Evolutionary conservation across 2,797 vertebrate genomes (phyloP).

Genomic region (Dipus sagitta): DNA sequence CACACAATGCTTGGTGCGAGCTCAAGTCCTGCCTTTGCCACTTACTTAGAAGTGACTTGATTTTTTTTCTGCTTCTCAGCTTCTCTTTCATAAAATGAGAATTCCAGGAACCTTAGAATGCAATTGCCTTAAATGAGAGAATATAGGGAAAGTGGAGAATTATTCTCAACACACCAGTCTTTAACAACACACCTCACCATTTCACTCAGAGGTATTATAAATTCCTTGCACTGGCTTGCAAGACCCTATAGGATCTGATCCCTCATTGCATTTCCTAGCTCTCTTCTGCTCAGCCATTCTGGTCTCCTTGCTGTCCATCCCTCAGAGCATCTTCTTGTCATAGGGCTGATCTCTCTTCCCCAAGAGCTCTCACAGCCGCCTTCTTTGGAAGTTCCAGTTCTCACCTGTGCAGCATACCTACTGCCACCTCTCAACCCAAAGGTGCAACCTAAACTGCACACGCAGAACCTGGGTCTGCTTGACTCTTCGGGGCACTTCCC

Average conservation of each 20-base stretch:
- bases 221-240: not conserved
- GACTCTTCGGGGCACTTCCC: not conserved
- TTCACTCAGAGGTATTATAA: not conserved
- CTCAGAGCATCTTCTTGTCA: not conserved
- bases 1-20: not conserved
- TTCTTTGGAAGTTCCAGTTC: not conserved
- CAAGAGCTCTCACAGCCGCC: not conserved
- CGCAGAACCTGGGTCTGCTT: too few species aligned
- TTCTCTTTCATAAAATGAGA: not conserved
- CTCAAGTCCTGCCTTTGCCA: not conserved
- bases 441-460: not conserved
- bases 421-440: not conserved
- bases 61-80: not conserved
- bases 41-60: not conserved
- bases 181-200: not conserved
- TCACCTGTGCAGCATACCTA: not conserved
- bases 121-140: not conserved
- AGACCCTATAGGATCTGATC: fast-evolving
- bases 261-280: not conserved
- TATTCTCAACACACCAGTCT: not conserved
- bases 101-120: not conserved
- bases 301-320: not conserved
- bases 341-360: not conserved
- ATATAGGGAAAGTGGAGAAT: not conserved
- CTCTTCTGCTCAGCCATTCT: too few species aligned